Evolutionary conservation across 2,113 vertebrate species (phyloP).

Genomic region (Oceanodroma tethys): DNA sequence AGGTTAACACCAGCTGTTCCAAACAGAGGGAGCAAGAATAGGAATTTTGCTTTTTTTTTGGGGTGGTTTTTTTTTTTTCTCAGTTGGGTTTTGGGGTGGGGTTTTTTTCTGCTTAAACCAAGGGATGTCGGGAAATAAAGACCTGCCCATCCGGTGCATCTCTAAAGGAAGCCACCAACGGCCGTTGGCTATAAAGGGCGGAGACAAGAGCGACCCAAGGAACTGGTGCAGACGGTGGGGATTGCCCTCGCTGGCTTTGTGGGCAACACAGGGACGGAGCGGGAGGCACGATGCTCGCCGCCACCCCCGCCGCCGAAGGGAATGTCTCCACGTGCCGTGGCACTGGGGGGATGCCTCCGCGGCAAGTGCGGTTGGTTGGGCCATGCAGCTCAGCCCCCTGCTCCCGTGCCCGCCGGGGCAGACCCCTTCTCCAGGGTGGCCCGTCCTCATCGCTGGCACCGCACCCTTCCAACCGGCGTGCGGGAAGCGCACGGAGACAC

Average conservation of each 20-base stretch:
- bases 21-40: conserved; percentile 48
- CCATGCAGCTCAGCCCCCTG: not conserved
- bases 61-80: not conserved
- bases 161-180: not conserved
- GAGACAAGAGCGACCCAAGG: not conserved
- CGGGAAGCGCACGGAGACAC: not conserved
- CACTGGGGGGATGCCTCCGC: not conserved
- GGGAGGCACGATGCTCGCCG: not conserved
- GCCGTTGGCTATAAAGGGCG: not conserved
- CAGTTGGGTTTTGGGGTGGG: not conserved
- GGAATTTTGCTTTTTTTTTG: not conserved
- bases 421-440: not conserved
- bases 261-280: accelerated
- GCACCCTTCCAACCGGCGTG: not conserved
- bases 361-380: not conserved
- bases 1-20: conserved; percentile 75
- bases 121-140: not conserved
- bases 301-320: not conserved
- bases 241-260: not conserved
- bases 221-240: not conserved
- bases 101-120: not conserved
- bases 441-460: not conserved
- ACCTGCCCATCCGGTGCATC: not conserved
- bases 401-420: not conserved
- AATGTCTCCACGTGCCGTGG: not conserved